Evolutionary conservation across 2,113 vertebrate species (phyloP).

Genomic region (Gallinago undulata): DNA sequence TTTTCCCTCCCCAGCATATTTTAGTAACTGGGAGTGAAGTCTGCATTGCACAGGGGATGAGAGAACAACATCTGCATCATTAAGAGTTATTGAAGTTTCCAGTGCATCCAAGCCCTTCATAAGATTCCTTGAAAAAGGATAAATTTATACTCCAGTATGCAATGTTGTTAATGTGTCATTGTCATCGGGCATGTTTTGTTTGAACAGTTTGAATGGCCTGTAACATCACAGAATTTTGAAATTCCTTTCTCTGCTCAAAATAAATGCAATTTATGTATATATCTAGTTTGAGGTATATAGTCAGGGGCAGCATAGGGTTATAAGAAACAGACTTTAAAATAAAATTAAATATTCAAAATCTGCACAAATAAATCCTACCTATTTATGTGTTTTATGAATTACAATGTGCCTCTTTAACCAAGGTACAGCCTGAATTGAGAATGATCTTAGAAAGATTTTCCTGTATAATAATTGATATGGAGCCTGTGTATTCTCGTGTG

Average conservation of each 20-base stretch:
- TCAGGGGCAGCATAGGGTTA: neutral
- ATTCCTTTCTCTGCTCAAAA: neutral
- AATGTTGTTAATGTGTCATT: neutral
- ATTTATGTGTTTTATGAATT: neutral
- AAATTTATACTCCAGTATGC: neutral
- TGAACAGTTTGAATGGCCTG: neutral
- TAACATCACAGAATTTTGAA: neutral
- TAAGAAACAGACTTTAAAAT: neutral
- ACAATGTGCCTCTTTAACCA: neutral
- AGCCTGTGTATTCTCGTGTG: neutral
- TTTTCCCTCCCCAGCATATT: neutral
- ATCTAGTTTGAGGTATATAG: neutral
- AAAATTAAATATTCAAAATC: neutral
- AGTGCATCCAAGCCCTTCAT: neutral
- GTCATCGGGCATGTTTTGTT: neutral
- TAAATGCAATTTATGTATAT: neutral
- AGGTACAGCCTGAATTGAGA: neutral
- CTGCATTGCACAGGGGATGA: neutral
- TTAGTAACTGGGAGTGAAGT: neutral
- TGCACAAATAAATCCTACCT: neutral
- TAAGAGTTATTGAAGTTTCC: neutral
- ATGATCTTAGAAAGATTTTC: neutral
- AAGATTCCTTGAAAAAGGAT: neutral
- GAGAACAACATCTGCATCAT: neutral
- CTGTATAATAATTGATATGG: neutral